Evolutionary conservation across 1,140 invertebrate species (phyloP).

Genomic region (Choristoneura fumiferana): DNA sequence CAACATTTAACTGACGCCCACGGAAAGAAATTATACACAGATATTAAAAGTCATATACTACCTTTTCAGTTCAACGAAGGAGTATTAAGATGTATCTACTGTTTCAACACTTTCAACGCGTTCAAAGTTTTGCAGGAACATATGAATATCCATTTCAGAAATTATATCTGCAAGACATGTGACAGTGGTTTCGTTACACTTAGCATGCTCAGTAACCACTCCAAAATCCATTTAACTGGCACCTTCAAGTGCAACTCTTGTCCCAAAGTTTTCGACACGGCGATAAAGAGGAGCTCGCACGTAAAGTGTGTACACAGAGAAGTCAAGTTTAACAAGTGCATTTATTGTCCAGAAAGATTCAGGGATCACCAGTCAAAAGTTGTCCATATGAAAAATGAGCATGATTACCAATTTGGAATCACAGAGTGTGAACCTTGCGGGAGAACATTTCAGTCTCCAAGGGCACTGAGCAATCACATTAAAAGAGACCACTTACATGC

Average conservation of each 20-base stretch:
- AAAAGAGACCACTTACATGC: constrained; percentile 22
- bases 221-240: constrained; percentile 74
- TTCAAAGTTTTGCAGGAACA: constrained; percentile 40
- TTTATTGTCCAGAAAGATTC: constrained; percentile 23
- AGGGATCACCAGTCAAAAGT: neutral
- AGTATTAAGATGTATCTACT: constrained; percentile 26
- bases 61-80: constrained; percentile 44
- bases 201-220: constrained; percentile 67
- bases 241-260: constrained; percentile 34
- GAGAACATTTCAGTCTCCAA: neutral
- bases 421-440: constrained; percentile 19
- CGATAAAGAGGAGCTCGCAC: neutral
- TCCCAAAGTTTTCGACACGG: constrained; percentile 13
- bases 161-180: constrained; percentile 45
- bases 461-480: constrained; percentile 1
- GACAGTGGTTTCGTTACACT: constrained; percentile 41
- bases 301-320: neutral
- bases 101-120: constrained; percentile 13
- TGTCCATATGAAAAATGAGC: constrained; percentile 14
- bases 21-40: constrained; percentile 25
- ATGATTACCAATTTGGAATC: neutral
- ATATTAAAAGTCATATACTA: constrained; percentile 36
- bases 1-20: constrained; percentile 33
- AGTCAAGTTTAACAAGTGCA: constrained; percentile 3
- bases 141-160: constrained; percentile 42